Evolutionary conservation across 2,888 invertebrate genomes (phyloP), one percentile per base, ranked within the genome.

Genomic region (Oxytorus armatus): DNA sequence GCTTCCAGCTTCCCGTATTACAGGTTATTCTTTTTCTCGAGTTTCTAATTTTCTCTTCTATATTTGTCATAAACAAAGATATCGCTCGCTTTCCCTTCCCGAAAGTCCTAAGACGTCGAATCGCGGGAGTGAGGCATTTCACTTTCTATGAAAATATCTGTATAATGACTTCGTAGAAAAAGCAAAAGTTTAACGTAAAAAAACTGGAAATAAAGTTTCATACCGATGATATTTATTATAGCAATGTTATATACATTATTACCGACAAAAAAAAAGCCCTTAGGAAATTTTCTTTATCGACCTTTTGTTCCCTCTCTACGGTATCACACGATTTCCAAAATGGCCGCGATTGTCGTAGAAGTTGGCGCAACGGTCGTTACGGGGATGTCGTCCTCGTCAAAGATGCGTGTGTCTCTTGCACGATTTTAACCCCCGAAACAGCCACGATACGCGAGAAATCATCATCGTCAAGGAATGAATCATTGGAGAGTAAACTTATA

Each of bases 341-440:
- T 10, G 10, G 51, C 23, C 8, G 23, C 74, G n/a, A n/a, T 81
- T 65, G 23, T 61, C 82, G 83, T 59, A 86, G 82, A 79, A 84
- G 77, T 42, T 83, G 75, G 75, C 80, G 51, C 23, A 66, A 42
- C 53, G 57, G 77, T n/a, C 74, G 36, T 44, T 79, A 8, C 53
- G 69, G 75, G n/a, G 86, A 86, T 51, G 84, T 85, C 8, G 85
- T 88, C 3, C 49, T 88, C 1, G 85, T 88, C 10, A 88, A 88
- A 47, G 88, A 88, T 47, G 83, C 87, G 10, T 86, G 86, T 11
- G 72, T 87, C 25, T 85, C 88, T 0, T 88, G 88, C 53, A 76
- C 81, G 5, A 79, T 87, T 51, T 65, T 84, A 39, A 66, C 81
- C 11, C n/a, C 65, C 29, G 42, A 47, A 11, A 51, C 53, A 42